phyloP scores from a whole-genome alignment of 2,888 invertebrate species.

The Agapetus fuscipes region DNA sequence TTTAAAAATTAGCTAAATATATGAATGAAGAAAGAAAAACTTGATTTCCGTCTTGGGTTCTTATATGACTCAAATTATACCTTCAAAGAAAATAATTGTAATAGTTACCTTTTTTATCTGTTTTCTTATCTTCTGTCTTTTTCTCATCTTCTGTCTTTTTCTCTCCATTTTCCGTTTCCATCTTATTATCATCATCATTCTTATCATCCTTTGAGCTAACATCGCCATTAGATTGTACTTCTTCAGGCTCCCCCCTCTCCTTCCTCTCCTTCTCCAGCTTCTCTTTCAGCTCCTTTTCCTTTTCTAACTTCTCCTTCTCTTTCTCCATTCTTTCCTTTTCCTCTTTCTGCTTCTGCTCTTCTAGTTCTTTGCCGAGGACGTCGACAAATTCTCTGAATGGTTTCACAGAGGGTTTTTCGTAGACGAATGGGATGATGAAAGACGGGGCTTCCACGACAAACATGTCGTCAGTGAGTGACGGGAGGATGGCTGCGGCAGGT shows the following conservation, averaged over 20 bases:
- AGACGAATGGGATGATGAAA: slow-evolving; percentile 87
- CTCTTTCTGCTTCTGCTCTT: slow-evolving; percentile 48
- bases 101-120: slow-evolving; percentile 23
- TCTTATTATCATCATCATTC: slow-evolving; percentile 29
- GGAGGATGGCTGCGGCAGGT: slow-evolving; percentile 45
- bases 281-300: slow-evolving; percentile 24
- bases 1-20: too few species aligned
- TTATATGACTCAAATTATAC: too few species aligned
- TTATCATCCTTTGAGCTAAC: slow-evolving; percentile 23
- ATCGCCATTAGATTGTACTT: too few species aligned
- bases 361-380: slow-evolving; percentile 52
- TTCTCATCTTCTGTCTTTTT: slow-evolving; percentile 29
- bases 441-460: slow-evolving; percentile 88
- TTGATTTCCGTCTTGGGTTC: too few species aligned
- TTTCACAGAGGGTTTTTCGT: slow-evolving; percentile 78
- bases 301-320: slow-evolving; percentile 28
- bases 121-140: slow-evolving; percentile 31
- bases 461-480: slow-evolving; percentile 83
- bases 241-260: slow-evolving; percentile 26
- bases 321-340: slow-evolving; percentile 34
- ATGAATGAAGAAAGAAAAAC: too few species aligned
- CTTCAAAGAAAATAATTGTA: too few species aligned
- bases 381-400: slow-evolving; percentile 65
- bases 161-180: slow-evolving; percentile 25
- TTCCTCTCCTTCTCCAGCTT: slow-evolving; percentile 25